Evolutionary conservation across 2,113 vertebrate species (phyloP), one percentile per base, ranked within the genome.

Genomic region (Notechis scutatus): DNA sequence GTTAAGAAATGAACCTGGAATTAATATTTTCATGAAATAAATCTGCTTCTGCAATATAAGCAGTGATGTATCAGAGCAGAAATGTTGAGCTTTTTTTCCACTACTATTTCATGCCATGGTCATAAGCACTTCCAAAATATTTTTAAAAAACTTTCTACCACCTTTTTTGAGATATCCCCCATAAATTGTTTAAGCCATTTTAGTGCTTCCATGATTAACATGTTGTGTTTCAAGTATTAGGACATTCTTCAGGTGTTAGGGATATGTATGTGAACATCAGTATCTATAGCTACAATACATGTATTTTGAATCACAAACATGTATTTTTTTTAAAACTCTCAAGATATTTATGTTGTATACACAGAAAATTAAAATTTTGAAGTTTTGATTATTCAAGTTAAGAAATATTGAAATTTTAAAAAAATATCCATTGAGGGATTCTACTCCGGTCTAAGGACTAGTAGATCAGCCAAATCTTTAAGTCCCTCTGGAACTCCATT

Each of bases 21-120:
- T 81, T 93, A 93, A 96, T 92, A 64, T 86, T 90, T 96, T 87
- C 90, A 92, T 94, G 92, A 91, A 93, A 93, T 91, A 91, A 90
- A 42, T 47, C 81, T 91, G 64, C 94, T 90, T 47, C 54, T 69
- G 39, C 89, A 59, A 52, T 92, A 91, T 85, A 91, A 90, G 93
- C 92, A 94, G 93, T 93, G 90, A 93, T 59, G 64, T 94, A 93
- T 93, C 74, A 74, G 57, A 85, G 87, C 9, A 90, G 92, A 95
- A 94, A 92, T 86, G 59, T 91, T 93, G 85, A 57, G 64, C 56
- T 56, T 69, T 93, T 47, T 54, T 93, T 50, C 56, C 56, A 92
- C 88, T 91, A 91, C 81, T 94, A 91, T 69, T 86, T 64, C 90
- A 89, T 92, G 81, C 69, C 47, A 55, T 52, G 90, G 90, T 34